Conservation (phyloP, 1,140 invertebrate species). For the Drosophila teissieri region DNA sequence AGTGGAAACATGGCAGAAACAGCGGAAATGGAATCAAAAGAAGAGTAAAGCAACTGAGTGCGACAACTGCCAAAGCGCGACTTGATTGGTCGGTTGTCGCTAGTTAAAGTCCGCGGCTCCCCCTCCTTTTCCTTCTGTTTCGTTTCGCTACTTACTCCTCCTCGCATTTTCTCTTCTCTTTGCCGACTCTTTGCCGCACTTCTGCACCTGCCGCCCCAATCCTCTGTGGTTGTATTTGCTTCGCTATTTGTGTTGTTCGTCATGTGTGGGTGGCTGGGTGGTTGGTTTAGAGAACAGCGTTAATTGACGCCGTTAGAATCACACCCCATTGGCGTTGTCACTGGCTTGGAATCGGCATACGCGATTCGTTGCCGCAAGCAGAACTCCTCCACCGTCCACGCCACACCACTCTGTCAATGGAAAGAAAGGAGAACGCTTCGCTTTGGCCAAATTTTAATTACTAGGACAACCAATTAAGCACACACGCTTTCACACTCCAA, state of each 20-base stretch:
- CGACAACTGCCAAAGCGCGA: slow-evolving; percentile 46
- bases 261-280: slow-evolving; percentile 19
- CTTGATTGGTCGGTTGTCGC: slow-evolving; percentile 68
- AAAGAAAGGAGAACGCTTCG: background rate
- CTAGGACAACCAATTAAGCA: slow-evolving; percentile 7
- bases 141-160: slow-evolving; percentile 12
- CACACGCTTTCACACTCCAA: background rate
- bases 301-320: slow-evolving; percentile 63
- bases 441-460: slow-evolving; percentile 56
- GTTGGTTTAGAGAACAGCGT: slow-evolving; percentile 44
- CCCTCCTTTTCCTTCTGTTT: slow-evolving; percentile 10
- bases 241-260: slow-evolving; percentile 20
- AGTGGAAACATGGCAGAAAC: slow-evolving; percentile 16
- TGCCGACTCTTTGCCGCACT: slow-evolving; percentile 1
- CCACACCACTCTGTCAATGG: slow-evolving; percentile 21
- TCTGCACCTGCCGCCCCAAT: slow-evolving; percentile 33
- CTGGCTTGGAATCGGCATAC: slow-evolving; percentile 43
- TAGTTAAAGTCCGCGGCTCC: slow-evolving; percentile 34
- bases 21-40: slow-evolving; percentile 41
- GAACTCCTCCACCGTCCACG: background rate
- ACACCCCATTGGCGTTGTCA: slow-evolving; percentile 41
- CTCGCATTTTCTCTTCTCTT: slow-evolving; percentile 25
- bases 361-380: slow-evolving; percentile 61
- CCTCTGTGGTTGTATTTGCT: slow-evolving; percentile 20
- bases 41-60: slow-evolving; percentile 68